Base-by-base conservation (phyloP, 2,113 vertebrate genomes). In the Mormyrus lacerda region DNA sequence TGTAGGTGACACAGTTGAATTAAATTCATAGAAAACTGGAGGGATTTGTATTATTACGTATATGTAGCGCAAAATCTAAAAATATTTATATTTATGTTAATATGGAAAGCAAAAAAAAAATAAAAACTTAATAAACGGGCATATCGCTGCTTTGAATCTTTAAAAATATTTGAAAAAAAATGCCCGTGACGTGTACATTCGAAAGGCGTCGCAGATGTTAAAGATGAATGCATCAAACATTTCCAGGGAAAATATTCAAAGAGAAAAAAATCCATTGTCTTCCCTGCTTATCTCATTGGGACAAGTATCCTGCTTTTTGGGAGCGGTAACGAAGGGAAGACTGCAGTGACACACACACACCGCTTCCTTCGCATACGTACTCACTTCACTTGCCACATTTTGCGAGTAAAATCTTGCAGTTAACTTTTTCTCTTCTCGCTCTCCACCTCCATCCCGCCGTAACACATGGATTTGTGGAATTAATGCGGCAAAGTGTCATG, bases 321-420 rank as follows among this genome's bases (percentile, higher is more conserved):
- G 90, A 92, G 93, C 94, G 93, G 95, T 93, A 93, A 88, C 95
- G 97, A 96, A 97, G 97, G 97, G 97, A 96, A 97, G 97, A 96
- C 95, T 89, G 96, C 91, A 92, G 94, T 95, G 95, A 96, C 92
- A 69, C 39, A 44, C 19, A 94, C 95, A 95, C 95, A 91, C 87
- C 92, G 96, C 97, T 98, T 97, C 97, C 97, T 98, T 96, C 95
- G 94, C 94, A 95, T 95, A 94, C 94, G 94, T 93, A 96, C 97
- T 99, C 98, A 99, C 98, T 99, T 99, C 98, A 99, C 98, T 99
- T 99, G 98, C 98, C 98, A 99, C 98, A 99, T 97, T 97, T 97
- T 97, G 97, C 97, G 96, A 96, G 96, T 97, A 97, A 97, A 97
- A 94, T 96, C 97, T 97, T 98, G 97, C 98, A 97, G 97, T 96